Conservation (phyloP, 2,888 invertebrate genomes). For the Dastarcus helophoroides region DNA sequence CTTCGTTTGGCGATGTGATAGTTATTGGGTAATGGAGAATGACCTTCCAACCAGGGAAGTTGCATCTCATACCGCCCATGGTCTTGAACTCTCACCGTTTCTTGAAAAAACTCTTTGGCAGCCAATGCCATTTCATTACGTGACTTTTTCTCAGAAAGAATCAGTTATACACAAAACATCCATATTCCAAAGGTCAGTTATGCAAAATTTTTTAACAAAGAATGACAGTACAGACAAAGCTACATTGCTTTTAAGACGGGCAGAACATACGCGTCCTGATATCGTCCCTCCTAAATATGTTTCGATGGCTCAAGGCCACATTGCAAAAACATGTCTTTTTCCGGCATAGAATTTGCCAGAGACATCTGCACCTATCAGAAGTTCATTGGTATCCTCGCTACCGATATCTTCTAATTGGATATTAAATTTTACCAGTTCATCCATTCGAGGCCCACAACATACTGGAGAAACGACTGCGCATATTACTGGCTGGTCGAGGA, state of each 20-base stretch:
- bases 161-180: slow-evolving; percentile 25
- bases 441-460: slow-evolving; percentile 4
- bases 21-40: slow-evolving; percentile 21
- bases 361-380: slow-evolving; percentile 8
- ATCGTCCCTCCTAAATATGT: slow-evolving; percentile 22
- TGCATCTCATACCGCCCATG: slow-evolving; percentile 24
- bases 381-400: background rate
- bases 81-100: slow-evolving; percentile 19
- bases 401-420: slow-evolving; percentile 1
- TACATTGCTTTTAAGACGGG: no score
- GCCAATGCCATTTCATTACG: slow-evolving; percentile 14
- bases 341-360: slow-evolving; percentile 7
- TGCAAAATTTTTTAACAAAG: no score
- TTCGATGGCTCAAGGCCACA: slow-evolving; percentile 20
- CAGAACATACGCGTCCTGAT: no score
- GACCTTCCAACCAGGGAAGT: slow-evolving; percentile 25
- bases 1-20: slow-evolving; percentile 18
- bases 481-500: slow-evolving; percentile 5
- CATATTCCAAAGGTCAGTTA: slow-evolving; percentile 24
- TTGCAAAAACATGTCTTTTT: slow-evolving; percentile 11
- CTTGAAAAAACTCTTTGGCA: slow-evolving; percentile 19
- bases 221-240: no score
- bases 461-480: slow-evolving; percentile 4
- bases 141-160: slow-evolving; percentile 17
- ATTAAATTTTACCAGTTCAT: slow-evolving; percentile 1